Evolutionary conservation across 2,797 vertebrate species (phyloP).

Genomic region (Fringilla coelebs): DNA sequence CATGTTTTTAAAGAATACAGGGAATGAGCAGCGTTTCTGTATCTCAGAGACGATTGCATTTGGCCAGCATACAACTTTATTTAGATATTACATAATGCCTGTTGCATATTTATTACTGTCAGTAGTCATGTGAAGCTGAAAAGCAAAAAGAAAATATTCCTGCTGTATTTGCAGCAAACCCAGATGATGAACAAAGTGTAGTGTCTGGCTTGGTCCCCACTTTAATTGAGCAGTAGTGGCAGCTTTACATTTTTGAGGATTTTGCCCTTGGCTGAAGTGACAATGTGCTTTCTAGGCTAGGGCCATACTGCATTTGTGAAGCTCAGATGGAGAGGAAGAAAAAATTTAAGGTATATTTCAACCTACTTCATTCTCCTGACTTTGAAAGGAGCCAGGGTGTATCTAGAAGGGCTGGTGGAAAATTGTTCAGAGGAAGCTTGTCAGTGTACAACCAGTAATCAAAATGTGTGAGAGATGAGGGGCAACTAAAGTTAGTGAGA

Average conservation of each 20-base stretch:
- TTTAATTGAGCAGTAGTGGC: not conserved
- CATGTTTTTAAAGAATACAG: not conserved
- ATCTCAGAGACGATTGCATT: not conserved
- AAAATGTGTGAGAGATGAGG: not conserved
- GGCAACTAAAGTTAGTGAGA: not conserved
- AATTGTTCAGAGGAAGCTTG: not conserved
- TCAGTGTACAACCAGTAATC: not conserved
- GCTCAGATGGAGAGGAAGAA: not conserved
- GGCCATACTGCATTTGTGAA: not conserved
- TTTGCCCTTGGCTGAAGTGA: not conserved
- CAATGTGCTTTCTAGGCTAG: not conserved
- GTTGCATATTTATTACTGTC: not conserved
- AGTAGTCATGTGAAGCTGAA: not conserved
- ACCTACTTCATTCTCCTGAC: not conserved
- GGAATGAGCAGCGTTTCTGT: not conserved
- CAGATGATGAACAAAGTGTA: not conserved
- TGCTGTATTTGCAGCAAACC: not conserved
- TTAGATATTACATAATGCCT: conserved; percentile 9
- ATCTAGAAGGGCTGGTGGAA: not conserved
- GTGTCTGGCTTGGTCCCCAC: not conserved
- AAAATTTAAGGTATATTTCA: not conserved
- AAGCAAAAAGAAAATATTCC: not conserved
- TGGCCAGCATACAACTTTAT: not conserved
- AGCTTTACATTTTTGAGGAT: not conserved
- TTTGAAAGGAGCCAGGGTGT: not conserved